Base-by-base conservation (phyloP, 2,888 invertebrate genomes). In the Tanytarsus gracilentus region DNA sequence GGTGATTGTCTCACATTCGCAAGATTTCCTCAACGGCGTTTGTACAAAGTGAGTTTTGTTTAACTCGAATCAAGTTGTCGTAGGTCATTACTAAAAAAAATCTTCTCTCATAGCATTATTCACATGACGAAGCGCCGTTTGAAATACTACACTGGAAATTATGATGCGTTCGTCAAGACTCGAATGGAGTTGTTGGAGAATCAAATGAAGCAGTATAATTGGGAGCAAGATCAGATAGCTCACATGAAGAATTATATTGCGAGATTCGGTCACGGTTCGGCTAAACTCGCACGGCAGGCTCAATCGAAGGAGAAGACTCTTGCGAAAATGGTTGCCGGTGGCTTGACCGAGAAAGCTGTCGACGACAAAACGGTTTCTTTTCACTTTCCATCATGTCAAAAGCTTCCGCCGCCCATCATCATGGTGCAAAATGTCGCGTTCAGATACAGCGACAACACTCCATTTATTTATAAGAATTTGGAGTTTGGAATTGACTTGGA, bases 231-330 rank as follows among this genome's bases (percentile, higher is more conserved):
- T 75, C 98, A 99, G 76, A 98, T 99, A 64, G 81, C 93, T 63
- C 94, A 99, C 70, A 99, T 99, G 98, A 99, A 99, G 84, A 96
- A 98, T 73, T 99, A 99, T 73, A 97, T 99, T 65, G 98, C 98
- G 0, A 81, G 99, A 60, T 99, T 99, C 75, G 99, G 99, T 79
- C 99, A 99, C 78, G 99, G 99, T 68, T 95, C 94, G 11, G 99
- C 98, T 0, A 99, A 99, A 76, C 76, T 99, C 64, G 99, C 99
- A 1, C 80, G 99, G 62, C 99, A 99, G 72, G 99, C 99, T 7
- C 99, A 99, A 76, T 97, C 96, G 64, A 99, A 99, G 76, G 99
- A 99, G 75, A 99, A 99, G 75, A 98, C 98, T 0, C 76, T 99
- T 62, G 96, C 96, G 23, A 99, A 99, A 76, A 99, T 99, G 99